Percentiles rank a stretch among this genome's conserved stretches.
Evolutionary conservation across 2,888 invertebrate species (phyloP).

Genomic region (Tipula unca): DNA sequence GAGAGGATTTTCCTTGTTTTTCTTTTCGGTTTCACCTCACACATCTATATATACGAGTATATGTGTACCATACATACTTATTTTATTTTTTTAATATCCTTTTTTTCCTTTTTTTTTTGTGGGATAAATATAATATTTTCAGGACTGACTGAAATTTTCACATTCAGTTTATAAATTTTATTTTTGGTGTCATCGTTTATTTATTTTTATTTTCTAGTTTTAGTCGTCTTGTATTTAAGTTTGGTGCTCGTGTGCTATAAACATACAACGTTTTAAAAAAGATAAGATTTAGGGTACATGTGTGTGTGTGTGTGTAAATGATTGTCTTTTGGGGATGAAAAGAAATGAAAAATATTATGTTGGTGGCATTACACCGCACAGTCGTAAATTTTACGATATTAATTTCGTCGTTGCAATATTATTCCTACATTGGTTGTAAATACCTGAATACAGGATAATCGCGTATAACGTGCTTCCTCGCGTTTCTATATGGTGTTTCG

Average conservation of each 20-base stretch:
- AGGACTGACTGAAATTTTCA: background rate
- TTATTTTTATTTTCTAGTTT: background rate
- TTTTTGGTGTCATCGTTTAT: background rate
- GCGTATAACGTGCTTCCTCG: background rate
- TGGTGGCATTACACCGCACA: background rate
- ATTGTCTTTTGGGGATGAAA: background rate
- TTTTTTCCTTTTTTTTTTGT: background rate
- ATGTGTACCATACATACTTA: too few species aligned
- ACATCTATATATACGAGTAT: background rate
- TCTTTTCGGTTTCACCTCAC: background rate
- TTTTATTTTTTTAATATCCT: background rate
- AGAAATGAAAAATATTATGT: background rate
- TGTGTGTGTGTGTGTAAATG: background rate
- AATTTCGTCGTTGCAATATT: background rate
- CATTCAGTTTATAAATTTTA: background rate
- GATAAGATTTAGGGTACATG: background rate
- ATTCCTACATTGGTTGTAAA: background rate
- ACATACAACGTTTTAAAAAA: background rate
- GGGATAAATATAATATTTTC: background rate
- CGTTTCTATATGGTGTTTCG: too few species aligned
- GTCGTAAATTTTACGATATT: background rate
- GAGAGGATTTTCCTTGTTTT: background rate
- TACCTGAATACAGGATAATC: background rate
- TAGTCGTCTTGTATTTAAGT: background rate
- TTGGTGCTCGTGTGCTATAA: conserved; percentile 8